Base-by-base conservation (phyloP, 2,888 invertebrate genomes). In the Trachelus stipa region DNA sequence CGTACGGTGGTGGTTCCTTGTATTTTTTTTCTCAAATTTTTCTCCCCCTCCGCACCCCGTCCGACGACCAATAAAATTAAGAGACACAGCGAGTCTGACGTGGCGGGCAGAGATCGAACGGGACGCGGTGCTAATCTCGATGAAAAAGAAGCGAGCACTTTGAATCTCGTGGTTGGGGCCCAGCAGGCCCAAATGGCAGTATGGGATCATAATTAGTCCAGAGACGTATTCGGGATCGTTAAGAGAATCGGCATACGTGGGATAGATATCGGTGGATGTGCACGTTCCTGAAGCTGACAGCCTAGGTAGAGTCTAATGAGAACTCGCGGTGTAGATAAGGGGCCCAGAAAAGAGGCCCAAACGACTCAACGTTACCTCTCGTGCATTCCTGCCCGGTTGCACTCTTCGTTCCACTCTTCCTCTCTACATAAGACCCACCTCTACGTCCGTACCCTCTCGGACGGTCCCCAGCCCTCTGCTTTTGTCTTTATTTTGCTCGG, bases 401-500 rank as follows among this genome's bases (percentile, higher is more conserved):
- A 40, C 40, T 85, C 80, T 83, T 87, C 76, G 81, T 79, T 82
- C 76, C 79, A 74, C 37, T 35, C 74, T 77, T 31, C 69, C 33
- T 35, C 74, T 77, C 37, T 77, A 0, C 15, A 15, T 40, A 40
- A 15, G 15, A 15, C 6, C 40, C 15, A 2, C 40, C 40, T 15
- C 40, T 40, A 6, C 40, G 40, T 6, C 68, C 74, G 34, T 73
- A 76, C 71, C 31, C 34, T 76, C 74, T 37, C 69, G 30, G 31
- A 73, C 77, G 30, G 76, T 75, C 76, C 68, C 34, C 37, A 23
- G 73, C 31, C 71, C 69, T 78, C 56, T 79, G 80, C 84, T 87
- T 88, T 88, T 88, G 88, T 88, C 88, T 88, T 88, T 88, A 88
- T 88, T 88, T 88, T 86, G 85, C 85, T 85, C 85, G 84, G 83